These are phyloP conservation scores for Cynopterus brachyotis DNA, from an alignment of 2,113 vertebrate species.

Conservation along the genomic window DNA sequence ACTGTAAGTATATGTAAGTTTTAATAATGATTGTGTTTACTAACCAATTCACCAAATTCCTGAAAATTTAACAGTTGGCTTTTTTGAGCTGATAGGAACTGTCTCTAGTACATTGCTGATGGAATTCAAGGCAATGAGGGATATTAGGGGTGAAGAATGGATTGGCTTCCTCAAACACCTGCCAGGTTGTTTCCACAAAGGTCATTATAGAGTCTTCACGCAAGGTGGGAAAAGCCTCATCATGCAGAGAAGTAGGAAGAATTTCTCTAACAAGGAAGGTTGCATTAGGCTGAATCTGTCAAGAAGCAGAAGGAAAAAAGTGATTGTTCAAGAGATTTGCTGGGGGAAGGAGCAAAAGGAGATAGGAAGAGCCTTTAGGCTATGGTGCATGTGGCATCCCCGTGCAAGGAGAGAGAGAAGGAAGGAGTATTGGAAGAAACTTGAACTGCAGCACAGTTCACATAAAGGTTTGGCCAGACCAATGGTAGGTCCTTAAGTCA, in stretches of 20 bases:
- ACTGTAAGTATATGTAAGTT: neutral
- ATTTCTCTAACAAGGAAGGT: neutral
- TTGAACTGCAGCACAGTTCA: neutral
- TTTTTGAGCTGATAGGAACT: neutral
- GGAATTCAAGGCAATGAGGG: neutral
- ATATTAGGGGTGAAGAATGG: neutral
- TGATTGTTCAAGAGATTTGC: neutral
- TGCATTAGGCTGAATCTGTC: neutral
- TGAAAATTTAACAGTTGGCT: neutral
- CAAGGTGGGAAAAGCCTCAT: neutral
- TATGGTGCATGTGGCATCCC: neutral
- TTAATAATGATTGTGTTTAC: neutral
- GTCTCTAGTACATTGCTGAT: neutral
- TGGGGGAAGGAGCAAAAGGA: neutral
- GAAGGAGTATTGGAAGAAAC: neutral
- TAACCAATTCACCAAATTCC: neutral
- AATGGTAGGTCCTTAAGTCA: neutral
- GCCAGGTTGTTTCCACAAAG: neutral
- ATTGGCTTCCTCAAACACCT: neutral
- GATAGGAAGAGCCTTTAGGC: neutral
- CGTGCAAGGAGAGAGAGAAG: neutral
- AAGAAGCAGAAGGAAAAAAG: neutral
- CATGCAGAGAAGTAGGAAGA: neutral
- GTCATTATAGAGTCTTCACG: neutral
- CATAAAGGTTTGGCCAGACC: neutral